These are phyloP conservation scores for Macroramphosus scolopax DNA, from an alignment of 2,797 vertebrate genomes.

Conservation along the genomic window DNA sequence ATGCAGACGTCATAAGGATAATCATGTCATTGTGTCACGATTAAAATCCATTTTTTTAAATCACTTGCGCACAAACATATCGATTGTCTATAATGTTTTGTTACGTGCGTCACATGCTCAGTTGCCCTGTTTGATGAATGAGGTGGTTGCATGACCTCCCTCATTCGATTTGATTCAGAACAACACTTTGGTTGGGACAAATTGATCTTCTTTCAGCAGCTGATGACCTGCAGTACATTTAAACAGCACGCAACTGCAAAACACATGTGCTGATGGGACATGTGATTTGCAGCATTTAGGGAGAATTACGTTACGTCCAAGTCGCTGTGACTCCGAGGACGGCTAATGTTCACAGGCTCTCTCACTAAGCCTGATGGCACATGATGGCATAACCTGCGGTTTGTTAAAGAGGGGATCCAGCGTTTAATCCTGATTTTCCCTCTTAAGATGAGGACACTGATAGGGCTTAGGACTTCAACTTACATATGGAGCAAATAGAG, in stretches of 20 bases:
- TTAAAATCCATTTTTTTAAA: too few relatives aligned
- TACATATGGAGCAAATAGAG: conserved; percentile 76
- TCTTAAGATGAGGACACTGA: conserved; percentile 67
- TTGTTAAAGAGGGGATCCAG: conserved; percentile 55
- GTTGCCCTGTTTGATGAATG: too few relatives aligned
- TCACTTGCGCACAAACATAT: too few relatives aligned
- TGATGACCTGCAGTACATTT: conserved; percentile 45
- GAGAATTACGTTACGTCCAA: conserved; percentile 44
- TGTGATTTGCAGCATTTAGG: conserved; percentile 55
- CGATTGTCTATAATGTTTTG: too few relatives aligned
- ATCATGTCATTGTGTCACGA: too few relatives aligned
- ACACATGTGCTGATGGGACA: conserved; percentile 56
- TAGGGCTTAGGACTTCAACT: conserved; percentile 56
- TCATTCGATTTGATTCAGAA: not conserved
- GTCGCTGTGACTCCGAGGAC: conserved; percentile 38
- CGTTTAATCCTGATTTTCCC: conserved; percentile 61
- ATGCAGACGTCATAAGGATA: too few relatives aligned
- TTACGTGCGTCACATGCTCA: too few relatives aligned
- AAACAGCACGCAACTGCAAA: conserved; percentile 38
- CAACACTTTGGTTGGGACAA: conserved; percentile 50
- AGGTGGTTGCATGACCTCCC: too few relatives aligned
- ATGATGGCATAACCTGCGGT: conserved; percentile 56
- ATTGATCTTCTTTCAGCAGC: conserved; percentile 63
- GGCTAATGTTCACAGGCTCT: conserved; percentile 64
- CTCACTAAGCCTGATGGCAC: conserved; percentile 49